phyloP scores from a whole-genome alignment of 1,140 invertebrate genomes.

The Chironomus tepperi region DNA sequence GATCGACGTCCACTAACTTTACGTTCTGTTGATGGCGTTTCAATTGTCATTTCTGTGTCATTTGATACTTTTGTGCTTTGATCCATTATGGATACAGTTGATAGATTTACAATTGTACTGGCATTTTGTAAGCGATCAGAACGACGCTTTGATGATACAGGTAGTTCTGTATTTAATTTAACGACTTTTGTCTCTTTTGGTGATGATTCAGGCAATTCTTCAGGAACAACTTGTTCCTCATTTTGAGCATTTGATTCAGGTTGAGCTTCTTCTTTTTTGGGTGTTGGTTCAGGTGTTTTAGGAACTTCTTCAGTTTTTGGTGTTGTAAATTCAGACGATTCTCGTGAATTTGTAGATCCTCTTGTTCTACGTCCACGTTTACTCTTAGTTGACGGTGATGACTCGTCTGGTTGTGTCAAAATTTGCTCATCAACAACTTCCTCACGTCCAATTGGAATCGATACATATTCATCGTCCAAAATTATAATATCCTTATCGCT shows the following conservation, averaged over 20 bases:
- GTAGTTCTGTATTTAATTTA: not conserved
- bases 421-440: not conserved
- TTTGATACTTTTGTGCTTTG: not conserved
- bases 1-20: not conserved
- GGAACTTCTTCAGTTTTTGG: not conserved
- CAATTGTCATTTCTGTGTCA: not conserved
- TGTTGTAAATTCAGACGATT: not conserved
- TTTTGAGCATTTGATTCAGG: not conserved
- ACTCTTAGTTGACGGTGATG: not conserved
- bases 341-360: not conserved
- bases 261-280: not conserved
- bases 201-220: not conserved
- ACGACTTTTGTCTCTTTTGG: not conserved
- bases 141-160: not conserved
- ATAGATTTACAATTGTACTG: conserved; percentile 16
- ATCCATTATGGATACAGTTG: not conserved
- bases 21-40: not conserved
- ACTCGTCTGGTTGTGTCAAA: not conserved
- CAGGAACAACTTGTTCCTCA: not conserved
- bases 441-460: not conserved
- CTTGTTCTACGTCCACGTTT: not conserved
- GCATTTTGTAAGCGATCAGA: conserved; percentile 3
- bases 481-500: not conserved
- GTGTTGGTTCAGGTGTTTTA: not conserved
- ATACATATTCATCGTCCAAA: not conserved